Evolutionary conservation across 2,113 vertebrate species (phyloP), one percentile per base, ranked within the genome.

Genomic region (Ramphastos sulfuratus): DNA sequence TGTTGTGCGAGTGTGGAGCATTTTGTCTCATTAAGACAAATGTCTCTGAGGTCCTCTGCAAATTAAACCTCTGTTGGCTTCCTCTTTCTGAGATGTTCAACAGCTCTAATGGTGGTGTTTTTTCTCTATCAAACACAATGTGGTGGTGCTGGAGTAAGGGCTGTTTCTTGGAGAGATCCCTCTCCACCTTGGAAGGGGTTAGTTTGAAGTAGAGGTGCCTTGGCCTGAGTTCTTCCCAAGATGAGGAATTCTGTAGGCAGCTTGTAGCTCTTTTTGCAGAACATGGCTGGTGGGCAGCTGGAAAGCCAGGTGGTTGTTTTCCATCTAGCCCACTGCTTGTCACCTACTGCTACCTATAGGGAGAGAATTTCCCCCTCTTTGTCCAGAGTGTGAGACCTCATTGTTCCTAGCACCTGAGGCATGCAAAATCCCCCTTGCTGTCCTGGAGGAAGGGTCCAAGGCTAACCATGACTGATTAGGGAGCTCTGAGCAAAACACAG

Each of bases 331-430:
- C 65, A 39, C 30, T 88, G 50, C 86, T 90, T 91, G 84, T 89
- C 84, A 87, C 76, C 71, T 87, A 59, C 39, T 1, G 2, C 39
- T 70, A 17, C 54, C 48, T 56, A 44, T 2, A 8, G 70, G 56
- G 67, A 71, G 67, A 67, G 60, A 80, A 65, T 55, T 72, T 85
- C 60, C n/a, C n/a, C 30, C 28, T 50, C 21, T 52, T 91, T 35
- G 64, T 91, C 31, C 35, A n/a, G 31, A 71, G 64, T 50, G 2
- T 0, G 3, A 89, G 89, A 58, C 64, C 66, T 65, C 74, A 84
- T 96, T 87, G 96, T 96, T 95, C 86, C 89, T 60, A 84, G 83
- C 81, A 90, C 83, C 74, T 42, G 92, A 93, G 89, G 91, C 84
- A 77, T 77, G 78, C 82, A 92, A 85, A 94, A 94, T 93, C 30